Conservation (phyloP, 2,888 invertebrate genomes). For the Troilus luridus region DNA sequence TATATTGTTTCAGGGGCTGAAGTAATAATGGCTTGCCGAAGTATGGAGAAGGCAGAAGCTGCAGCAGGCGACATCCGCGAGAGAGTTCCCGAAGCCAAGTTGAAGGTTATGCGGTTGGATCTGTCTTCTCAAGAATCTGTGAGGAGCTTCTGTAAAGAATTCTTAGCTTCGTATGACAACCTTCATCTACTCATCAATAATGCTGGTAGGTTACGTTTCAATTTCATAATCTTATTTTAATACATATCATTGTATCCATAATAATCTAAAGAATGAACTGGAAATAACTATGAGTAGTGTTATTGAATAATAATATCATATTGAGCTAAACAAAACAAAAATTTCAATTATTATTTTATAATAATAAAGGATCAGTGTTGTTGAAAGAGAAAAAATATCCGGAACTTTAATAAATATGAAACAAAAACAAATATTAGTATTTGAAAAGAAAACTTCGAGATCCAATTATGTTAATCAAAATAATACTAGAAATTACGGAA, state of each 20-base stretch:
- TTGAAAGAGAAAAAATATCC: too few relatives aligned
- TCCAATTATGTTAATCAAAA: too few relatives aligned
- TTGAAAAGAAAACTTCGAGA: too few relatives aligned
- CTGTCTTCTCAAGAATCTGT: slow-evolving; percentile 69
- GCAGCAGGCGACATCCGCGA: slow-evolving; percentile 67
- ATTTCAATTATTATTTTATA: too few relatives aligned
- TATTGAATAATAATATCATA: too few relatives aligned
- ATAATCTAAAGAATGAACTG: background rate
- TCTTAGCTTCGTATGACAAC: slow-evolving; percentile 67
- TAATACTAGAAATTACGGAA: too few relatives aligned
- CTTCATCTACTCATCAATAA: slow-evolving; percentile 68
- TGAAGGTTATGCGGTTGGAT: slow-evolving; percentile 70
- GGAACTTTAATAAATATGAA: too few relatives aligned
- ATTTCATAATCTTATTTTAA: background rate
- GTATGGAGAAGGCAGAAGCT: slow-evolving; percentile 68
- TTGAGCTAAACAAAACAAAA: too few relatives aligned
- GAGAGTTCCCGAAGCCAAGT: slow-evolving; percentile 61
- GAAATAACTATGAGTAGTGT: too few relatives aligned
- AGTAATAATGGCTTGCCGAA: slow-evolving; percentile 72
- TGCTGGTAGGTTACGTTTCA: slow-evolving; percentile 66
- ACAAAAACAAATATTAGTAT: too few relatives aligned
- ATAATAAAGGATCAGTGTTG: too few relatives aligned
- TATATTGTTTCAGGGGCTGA: slow-evolving; percentile 67
- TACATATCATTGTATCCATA: background rate
- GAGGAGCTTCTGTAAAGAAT: slow-evolving; percentile 68